A percentile compares a stretch with the other conserved stretches of the same genome.
Evolutionary conservation across 2,113 vertebrate genomes (phyloP).

Genomic region (human): DNA sequence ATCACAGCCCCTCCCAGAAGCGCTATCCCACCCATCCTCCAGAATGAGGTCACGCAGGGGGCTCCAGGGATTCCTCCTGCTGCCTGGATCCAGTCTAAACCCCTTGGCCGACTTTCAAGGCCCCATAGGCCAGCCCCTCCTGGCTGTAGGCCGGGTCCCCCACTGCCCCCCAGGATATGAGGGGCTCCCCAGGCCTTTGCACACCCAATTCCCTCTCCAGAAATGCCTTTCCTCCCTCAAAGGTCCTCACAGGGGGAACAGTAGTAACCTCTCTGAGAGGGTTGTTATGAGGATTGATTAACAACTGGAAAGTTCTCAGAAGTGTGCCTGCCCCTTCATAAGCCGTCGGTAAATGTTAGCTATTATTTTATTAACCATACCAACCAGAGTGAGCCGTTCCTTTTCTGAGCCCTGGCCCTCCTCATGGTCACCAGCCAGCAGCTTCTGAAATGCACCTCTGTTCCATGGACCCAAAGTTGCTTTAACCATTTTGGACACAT

Average conservation of each 20-base stretch:
- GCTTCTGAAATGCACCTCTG: not conserved
- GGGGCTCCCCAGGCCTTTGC: not conserved
- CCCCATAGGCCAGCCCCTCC: not conserved
- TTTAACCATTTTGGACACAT: accelerated
- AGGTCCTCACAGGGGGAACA: not conserved
- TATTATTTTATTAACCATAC: not conserved
- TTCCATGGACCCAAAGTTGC: not conserved
- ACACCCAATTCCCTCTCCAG: not conserved
- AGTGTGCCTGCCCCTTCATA: accelerated
- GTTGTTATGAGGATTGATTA: accelerated
- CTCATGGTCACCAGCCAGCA: not conserved
- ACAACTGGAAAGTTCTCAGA: not conserved
- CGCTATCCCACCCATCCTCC: not conserved
- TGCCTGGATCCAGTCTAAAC: not conserved
- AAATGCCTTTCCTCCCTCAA: not conserved
- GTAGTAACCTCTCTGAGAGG: not conserved
- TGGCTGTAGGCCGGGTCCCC: accelerated
- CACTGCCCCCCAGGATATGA: accelerated
- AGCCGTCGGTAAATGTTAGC: accelerated
- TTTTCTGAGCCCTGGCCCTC: not conserved
- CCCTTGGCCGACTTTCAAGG: not conserved
- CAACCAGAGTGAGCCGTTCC: not conserved
- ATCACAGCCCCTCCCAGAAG: not conserved
- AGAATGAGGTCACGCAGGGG: not conserved
- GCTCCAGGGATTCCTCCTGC: not conserved